Percentiles rank a stretch among this genome's conserved stretches.
Conservation (phyloP, 2,113 vertebrate species). For the Pangasianodon hypophthalmus region DNA sequence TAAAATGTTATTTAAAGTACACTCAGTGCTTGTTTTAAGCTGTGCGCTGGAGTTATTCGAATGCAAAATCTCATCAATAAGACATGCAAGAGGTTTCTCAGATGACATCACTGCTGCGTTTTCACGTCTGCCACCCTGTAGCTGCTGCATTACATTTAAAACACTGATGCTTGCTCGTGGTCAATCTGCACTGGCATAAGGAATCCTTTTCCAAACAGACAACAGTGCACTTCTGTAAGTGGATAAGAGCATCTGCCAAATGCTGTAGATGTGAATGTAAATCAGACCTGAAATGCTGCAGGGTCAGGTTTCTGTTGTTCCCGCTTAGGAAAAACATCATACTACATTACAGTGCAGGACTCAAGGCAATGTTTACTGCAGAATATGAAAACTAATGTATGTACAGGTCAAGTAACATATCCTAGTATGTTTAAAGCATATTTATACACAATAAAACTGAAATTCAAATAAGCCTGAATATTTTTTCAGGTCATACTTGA, state of each 20-base stretch:
- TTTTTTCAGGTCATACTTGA: background rate
- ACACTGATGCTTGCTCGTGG: background rate
- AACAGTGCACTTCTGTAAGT: background rate
- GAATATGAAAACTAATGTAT: background rate
- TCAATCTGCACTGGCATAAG: background rate
- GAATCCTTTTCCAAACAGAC: background rate
- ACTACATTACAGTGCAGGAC: background rate
- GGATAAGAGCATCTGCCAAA: conserved; percentile 6
- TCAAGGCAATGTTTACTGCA: background rate
- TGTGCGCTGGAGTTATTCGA: background rate
- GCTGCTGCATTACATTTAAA: background rate
- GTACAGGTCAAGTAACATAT: background rate
- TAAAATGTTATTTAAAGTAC: background rate
- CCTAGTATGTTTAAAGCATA: background rate
- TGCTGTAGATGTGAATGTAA: background rate
- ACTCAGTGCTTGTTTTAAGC: background rate
- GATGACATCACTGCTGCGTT: background rate
- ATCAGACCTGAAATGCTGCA: background rate
- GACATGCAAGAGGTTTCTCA: background rate
- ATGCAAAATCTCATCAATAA: background rate
- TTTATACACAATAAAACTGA: background rate
- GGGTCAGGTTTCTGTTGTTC: background rate
- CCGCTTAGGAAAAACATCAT: background rate
- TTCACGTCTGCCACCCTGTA: background rate
- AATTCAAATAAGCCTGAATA: background rate